Evolutionary conservation across 2,888 invertebrate genomes (phyloP).

Genomic region (Lottia gigantea): DNA sequence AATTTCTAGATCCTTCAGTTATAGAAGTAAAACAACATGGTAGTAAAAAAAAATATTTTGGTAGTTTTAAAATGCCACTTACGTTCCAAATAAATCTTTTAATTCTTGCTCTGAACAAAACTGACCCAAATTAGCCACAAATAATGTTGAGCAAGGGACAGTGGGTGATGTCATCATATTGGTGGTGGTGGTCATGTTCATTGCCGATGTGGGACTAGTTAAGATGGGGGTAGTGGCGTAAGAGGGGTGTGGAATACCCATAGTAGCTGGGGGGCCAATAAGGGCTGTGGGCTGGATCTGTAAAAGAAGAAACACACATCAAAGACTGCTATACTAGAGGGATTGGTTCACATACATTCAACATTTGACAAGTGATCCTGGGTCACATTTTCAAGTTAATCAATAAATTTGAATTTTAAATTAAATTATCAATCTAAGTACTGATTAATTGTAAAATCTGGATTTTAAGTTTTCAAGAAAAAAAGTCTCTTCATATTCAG

Average conservation of each 20-base stretch:
- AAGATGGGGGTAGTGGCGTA: slow-evolving; percentile 88
- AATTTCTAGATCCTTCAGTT: too few species aligned
- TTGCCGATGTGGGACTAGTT: slow-evolving; percentile 83
- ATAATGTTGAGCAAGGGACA: slow-evolving; percentile 92
- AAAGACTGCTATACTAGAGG: too few species aligned
- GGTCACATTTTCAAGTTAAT: too few species aligned
- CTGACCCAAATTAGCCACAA: slow-evolving; percentile 97
- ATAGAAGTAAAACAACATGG: too few species aligned
- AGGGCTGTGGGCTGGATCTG: slow-evolving; percentile 54
- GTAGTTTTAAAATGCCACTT: slow-evolving; percentile 56
- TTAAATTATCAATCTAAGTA: too few species aligned
- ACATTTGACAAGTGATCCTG: too few species aligned
- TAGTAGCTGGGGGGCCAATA: slow-evolving; percentile 45
- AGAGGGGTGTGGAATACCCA: slow-evolving; percentile 54
- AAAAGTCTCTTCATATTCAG: too few species aligned
- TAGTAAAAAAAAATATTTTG: too few species aligned
- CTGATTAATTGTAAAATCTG: too few species aligned
- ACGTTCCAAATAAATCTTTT: slow-evolving; percentile 98
- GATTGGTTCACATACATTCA: too few species aligned
- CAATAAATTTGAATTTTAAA: too few species aligned
- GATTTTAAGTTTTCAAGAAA: too few species aligned
- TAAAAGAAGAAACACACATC: slow-evolving; percentile 12
- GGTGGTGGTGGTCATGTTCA: slow-evolving; percentile 33
- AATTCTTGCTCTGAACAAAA: slow-evolving; percentile 98
- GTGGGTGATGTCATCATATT: slow-evolving; percentile 73